Evolutionary conservation across 2,888 invertebrate species (phyloP).

Genomic region (Nymphalis urticae): DNA sequence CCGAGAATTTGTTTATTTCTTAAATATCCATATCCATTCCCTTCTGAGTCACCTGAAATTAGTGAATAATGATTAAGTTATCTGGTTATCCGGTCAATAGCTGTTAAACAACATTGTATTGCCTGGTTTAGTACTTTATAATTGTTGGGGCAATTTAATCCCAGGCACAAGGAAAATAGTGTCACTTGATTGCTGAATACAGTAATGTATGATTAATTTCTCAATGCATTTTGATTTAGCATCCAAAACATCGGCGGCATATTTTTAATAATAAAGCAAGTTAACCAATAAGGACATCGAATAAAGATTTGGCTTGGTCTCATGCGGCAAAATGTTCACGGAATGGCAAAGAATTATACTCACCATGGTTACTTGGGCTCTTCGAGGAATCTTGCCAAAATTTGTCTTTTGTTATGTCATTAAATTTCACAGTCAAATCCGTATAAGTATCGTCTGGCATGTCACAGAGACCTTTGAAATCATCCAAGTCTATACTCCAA

Average conservation of each 20-base stretch:
- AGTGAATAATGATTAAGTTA: not conserved
- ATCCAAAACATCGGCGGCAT: no score
- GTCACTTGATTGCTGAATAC: no score
- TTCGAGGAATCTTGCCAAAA: not conserved
- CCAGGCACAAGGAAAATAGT: no score
- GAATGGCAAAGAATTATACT: not conserved
- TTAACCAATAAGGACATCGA: not conserved
- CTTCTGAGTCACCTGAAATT: not conserved
- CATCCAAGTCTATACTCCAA: conserved; percentile 95
- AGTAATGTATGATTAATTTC: no score
- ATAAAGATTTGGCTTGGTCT: not conserved
- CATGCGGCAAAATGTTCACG: not conserved
- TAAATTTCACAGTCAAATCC: conserved; percentile 6
- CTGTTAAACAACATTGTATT: not conserved
- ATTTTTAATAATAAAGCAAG: no score
- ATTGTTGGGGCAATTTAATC: no score
- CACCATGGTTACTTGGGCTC: not conserved
- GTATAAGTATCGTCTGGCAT: conserved; percentile 9
- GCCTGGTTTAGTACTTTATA: not conserved
- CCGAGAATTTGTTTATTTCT: not conserved
- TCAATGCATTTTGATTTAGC: no score
- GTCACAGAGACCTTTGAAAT: conserved; percentile 86
- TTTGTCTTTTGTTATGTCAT: not conserved
- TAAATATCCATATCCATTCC: not conserved
- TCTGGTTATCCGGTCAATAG: not conserved